Evolutionary conservation across 2,113 vertebrate species (phyloP).

Genomic region (Romanogobio albipinnatus): DNA sequence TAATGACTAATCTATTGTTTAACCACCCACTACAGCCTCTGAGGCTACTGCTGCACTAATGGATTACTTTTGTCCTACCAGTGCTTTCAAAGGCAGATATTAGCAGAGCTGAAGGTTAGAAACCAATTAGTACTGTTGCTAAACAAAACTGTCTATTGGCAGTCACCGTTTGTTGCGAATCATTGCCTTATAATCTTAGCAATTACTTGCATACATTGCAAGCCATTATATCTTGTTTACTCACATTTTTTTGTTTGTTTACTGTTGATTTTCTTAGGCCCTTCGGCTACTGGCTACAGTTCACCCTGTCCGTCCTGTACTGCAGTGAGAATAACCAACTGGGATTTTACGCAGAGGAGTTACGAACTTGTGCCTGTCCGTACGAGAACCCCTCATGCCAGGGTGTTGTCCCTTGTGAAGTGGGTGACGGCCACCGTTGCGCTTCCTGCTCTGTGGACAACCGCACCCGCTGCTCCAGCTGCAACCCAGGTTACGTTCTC

Average conservation of each 20-base stretch:
- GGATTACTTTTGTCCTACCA: conserved; percentile 33
- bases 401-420: conserved; percentile 85
- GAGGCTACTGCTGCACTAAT: conserved; percentile 50
- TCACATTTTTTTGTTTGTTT: neutral
- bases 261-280: conserved; percentile 73
- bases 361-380: conserved; percentile 88
- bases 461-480: conserved; percentile 87
- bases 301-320: conserved; percentile 89
- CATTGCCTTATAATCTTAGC: conserved; percentile 26
- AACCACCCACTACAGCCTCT: conserved; percentile 39
- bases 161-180: conserved; percentile 33
- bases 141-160: conserved; percentile 46
- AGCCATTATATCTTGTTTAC: neutral
- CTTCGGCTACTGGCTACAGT: conserved; percentile 87
- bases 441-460: conserved; percentile 88
- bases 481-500: conserved; percentile 86
- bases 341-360: conserved; percentile 88
- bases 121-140: conserved; percentile 39
- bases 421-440: conserved; percentile 85
- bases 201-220: conserved; percentile 36
- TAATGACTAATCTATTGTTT: conserved; percentile 55
- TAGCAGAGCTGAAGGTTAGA: conserved; percentile 34
- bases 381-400: conserved; percentile 86
- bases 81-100: conserved; percentile 47
- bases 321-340: conserved; percentile 87